Conservation (phyloP, 2,888 invertebrate genomes). For the Bellardia bayeri region DNA sequence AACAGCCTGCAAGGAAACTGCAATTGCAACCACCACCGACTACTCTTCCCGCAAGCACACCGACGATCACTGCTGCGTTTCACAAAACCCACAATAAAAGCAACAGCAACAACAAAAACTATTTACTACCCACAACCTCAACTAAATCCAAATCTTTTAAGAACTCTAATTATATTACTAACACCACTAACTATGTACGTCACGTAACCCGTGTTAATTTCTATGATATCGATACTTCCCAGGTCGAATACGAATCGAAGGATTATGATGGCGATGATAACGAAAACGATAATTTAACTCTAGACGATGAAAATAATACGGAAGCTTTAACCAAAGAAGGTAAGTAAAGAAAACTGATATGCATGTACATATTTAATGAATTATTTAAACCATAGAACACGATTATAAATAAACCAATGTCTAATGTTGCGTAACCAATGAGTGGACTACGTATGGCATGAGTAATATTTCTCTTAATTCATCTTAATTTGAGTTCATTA, state of each 20-base stretch:
- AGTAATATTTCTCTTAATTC: too few relatives aligned
- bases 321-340: constrained; percentile 95
- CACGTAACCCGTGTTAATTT: constrained; percentile 85
- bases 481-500: too few relatives aligned
- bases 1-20: constrained; percentile 40
- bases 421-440: too few relatives aligned
- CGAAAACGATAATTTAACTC: constrained; percentile 85
- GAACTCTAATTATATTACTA: constrained; percentile 76
- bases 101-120: constrained; percentile 36
- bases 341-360: constrained; percentile 83
- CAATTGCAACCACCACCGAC: constrained; percentile 47
- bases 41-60: constrained; percentile 19
- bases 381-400: not conserved
- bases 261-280: constrained; percentile 90
- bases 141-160: constrained; percentile 62
- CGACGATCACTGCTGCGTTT: constrained; percentile 25
- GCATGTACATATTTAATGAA: not conserved
- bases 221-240: constrained; percentile 85
- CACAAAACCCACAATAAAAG: constrained; percentile 38
- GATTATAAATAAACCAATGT: too few relatives aligned
- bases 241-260: constrained; percentile 85
- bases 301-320: constrained; percentile 89
- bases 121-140: constrained; percentile 53
- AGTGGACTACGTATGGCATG: too few relatives aligned
- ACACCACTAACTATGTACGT: constrained; percentile 82